phyloP scores from a whole-genome alignment of 37 sponge, comb jelly and placozoan species.

The Tethya wilhelma region DNA sequence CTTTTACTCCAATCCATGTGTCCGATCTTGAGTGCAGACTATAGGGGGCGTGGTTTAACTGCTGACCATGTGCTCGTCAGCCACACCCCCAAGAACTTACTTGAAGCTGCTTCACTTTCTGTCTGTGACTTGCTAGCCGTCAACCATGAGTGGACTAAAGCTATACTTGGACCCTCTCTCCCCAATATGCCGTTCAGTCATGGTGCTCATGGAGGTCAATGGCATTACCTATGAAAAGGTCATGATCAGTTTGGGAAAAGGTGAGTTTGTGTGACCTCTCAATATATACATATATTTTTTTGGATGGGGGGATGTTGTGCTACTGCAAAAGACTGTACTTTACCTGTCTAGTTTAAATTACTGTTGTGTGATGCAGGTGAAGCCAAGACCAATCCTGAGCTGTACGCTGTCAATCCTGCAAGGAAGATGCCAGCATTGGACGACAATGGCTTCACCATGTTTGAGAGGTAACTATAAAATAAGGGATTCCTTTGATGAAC shows the following conservation, averaged over 20 bases:
- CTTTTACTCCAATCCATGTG: no score
- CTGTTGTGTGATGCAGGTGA: slow-evolving; percentile 31
- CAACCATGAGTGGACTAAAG: slow-evolving; percentile 53
- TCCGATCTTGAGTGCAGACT: no score
- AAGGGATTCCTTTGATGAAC: not conserved
- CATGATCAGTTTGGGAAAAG: slow-evolving; percentile 28
- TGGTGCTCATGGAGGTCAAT: slow-evolving; percentile 60
- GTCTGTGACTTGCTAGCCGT: not conserved
- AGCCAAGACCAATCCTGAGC: slow-evolving; percentile 13
- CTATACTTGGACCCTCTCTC: slow-evolving; percentile 66
- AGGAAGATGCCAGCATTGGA: slow-evolving; percentile 48
- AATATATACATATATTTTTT: not conserved
- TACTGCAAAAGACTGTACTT: not conserved
- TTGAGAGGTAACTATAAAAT: slow-evolving; percentile 56
- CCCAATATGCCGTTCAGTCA: slow-evolving; percentile 66
- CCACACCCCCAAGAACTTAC: no score
- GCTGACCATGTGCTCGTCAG: no score
- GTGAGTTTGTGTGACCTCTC: slow-evolving; percentile 17
- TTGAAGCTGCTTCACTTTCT: not conserved
- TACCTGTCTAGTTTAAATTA: not conserved
- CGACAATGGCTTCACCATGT: slow-evolving; percentile 68
- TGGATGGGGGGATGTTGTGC: not conserved
- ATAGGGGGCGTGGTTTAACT: no score
- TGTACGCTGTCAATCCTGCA: slow-evolving; percentile 41
- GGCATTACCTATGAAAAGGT: slow-evolving; percentile 53